Evolutionary conservation across 2,888 invertebrate genomes (phyloP), one percentile per base, ranked within the genome.

Genomic region (Drosophila gaucha): DNA sequence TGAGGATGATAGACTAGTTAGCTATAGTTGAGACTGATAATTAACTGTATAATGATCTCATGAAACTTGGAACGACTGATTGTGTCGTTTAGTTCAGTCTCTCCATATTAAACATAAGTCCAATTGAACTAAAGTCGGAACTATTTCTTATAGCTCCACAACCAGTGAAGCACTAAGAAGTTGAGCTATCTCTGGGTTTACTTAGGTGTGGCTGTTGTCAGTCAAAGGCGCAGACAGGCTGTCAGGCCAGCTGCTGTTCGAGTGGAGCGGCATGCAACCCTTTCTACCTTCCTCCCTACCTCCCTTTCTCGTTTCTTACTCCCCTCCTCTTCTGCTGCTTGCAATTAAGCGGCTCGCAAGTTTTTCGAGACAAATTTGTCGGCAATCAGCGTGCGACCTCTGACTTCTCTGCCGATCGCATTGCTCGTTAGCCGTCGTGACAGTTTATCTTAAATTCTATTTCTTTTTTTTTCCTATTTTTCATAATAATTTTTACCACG

Each of bases 161-260:
- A n/a, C n/a, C n/a, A 28, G 26, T 26, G 55, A 58, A 67, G 64
- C 46, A 24, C 20, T 12, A 12, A 10, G 35, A 26, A 18, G 33
- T 24, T 44, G 26, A 51, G 33, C 14, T 67, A 35, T 50, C 57
- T 67, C 31, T 18, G 39, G 38, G 67, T 65, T 87, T 57, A 59
- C 87, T 85, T 83, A 82, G 88, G 88, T 83, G 82, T 82, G 82
- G 88, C 74, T 87, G 88, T 70, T 83, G 88, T 83, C 86, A 83
- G 72, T 83, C 82, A 85, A 56, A 82, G 69, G 64, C 73, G 73
- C 63, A 86, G 87, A 84, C 82, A 77, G 74, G 54, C 80, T 74
- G 78, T 66, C 78, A 78, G 62, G 30, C 36, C 65, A 54, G 67
- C 41, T 62, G 65, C 56, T 35, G 65, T 50, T 28, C 35, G 38